Evolutionary conservation across 2,888 invertebrate species (phyloP).

Genomic region (Andrena trimmerana): DNA sequence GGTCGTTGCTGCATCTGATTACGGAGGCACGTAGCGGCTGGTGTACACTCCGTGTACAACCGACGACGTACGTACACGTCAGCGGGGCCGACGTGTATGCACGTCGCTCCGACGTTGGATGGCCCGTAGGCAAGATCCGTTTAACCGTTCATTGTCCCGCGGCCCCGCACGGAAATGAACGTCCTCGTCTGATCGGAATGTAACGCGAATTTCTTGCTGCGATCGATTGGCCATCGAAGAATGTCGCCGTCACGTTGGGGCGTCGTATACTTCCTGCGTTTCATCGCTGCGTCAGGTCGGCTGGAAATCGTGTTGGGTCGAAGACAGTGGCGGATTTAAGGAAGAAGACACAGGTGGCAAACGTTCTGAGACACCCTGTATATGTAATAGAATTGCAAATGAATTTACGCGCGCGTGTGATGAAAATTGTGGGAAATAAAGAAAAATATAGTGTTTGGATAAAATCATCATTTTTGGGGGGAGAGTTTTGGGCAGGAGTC

Average conservation of each 20-base stretch:
- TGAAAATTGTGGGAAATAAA: too few relatives aligned
- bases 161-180: constrained; percentile 56
- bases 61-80: constrained; percentile 54
- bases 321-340: too few relatives aligned
- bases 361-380: too few relatives aligned
- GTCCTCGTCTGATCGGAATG: constrained; percentile 22
- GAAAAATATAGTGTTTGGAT: too few relatives aligned
- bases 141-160: constrained; percentile 70
- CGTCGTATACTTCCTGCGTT: neutral
- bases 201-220: constrained; percentile 1
- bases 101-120: constrained; percentile 46
- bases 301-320: too few relatives aligned
- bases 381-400: too few relatives aligned
- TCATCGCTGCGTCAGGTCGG: neutral
- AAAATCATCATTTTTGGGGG: too few relatives aligned
- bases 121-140: constrained; percentile 64
- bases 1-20: constrained; percentile 76
- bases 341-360: too few relatives aligned
- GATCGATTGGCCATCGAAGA: neutral
- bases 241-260: neutral
- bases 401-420: too few relatives aligned
- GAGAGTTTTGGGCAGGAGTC: too few relatives aligned
- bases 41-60: constrained; percentile 51
- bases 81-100: constrained; percentile 48
- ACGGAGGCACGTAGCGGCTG: constrained; percentile 51